These are phyloP conservation scores for Nestor notabilis DNA, from an alignment of 2,113 vertebrate genomes.

Conservation along the genomic window DNA sequence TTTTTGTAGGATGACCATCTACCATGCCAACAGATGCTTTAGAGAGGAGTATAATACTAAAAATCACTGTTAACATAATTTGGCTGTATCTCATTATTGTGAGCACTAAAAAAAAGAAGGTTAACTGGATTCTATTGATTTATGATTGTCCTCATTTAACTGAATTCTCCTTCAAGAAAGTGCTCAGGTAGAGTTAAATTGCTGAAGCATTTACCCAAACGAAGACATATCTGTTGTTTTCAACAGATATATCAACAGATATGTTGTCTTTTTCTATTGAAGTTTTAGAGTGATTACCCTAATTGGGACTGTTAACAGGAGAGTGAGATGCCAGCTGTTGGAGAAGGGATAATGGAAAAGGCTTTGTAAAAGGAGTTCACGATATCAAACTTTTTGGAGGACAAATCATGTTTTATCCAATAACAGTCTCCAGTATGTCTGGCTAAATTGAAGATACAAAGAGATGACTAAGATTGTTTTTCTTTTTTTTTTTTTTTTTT, in stretches of 20 bases:
- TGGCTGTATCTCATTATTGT: background rate
- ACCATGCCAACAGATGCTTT: background rate
- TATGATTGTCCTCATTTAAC: constrained; percentile 7
- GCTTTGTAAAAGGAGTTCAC: constrained; percentile 17
- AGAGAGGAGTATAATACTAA: background rate
- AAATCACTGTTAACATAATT: constrained; percentile 30
- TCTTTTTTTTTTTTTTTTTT: background rate
- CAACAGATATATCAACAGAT: no score
- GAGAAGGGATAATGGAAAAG: constrained; percentile 5
- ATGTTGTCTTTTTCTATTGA: constrained; percentile 7
- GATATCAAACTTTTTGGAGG: background rate
- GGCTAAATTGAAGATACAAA: background rate
- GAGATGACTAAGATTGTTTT: background rate
- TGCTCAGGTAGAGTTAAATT: constrained; percentile 34
- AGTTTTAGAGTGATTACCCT: constrained; percentile 38
- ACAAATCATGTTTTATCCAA: background rate
- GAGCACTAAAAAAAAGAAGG: background rate
- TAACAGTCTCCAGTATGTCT: background rate
- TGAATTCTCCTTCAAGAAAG: constrained; percentile 12
- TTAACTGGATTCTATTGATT: constrained; percentile 12
- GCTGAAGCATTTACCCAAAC: constrained; percentile 10
- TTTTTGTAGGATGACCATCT: background rate
- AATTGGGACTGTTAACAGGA: constrained; percentile 46
- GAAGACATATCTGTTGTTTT: constrained; percentile 35
- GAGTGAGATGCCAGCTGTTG: constrained; percentile 45